These are phyloP conservation scores for Pygmarrhopalites habei DNA, from an alignment of 1,140 invertebrate species.

Conservation along the genomic window DNA sequence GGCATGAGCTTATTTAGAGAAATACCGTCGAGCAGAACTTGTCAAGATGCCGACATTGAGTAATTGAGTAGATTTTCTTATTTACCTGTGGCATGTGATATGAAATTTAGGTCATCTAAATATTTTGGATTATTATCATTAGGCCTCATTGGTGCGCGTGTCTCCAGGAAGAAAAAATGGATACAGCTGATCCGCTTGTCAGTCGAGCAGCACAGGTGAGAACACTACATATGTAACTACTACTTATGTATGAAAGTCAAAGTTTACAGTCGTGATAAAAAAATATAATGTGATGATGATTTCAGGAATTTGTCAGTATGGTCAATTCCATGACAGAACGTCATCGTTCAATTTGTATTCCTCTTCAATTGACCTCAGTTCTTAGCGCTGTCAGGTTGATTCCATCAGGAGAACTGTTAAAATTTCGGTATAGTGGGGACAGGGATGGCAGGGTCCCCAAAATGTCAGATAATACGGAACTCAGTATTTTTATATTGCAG, in stretches of 20 bases:
- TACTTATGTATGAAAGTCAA: no score
- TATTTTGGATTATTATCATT: no score
- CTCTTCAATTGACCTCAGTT: constrained; percentile 53
- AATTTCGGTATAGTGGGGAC: constrained; percentile 53
- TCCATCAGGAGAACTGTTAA: constrained; percentile 45
- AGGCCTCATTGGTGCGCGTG: constrained; percentile 97
- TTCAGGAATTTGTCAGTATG: constrained; percentile 47
- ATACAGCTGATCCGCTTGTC: constrained; percentile 7
- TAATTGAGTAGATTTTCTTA: no score
- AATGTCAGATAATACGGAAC: constrained; percentile 58
- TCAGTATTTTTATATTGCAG: constrained; percentile 61
- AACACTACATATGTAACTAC: no score
- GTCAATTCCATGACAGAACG: constrained; percentile 59
- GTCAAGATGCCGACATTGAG: constrained; percentile 79
- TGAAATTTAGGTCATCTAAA: no score
- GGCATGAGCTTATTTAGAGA: constrained; percentile 40
- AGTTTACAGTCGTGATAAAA: background rate
- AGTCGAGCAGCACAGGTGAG: background rate
- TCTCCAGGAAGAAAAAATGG: constrained; percentile 60
- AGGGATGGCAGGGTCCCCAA: constrained; percentile 63
- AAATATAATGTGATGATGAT: background rate
- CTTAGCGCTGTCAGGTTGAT: constrained; percentile 60
- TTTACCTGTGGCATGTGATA: no score
- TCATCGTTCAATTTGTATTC: constrained; percentile 56
- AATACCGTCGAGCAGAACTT: constrained; percentile 65